Evolutionary conservation across 2,113 vertebrate species (phyloP), one percentile per base, ranked within the genome.

Genomic region (Cyprinus carpio): DNA sequence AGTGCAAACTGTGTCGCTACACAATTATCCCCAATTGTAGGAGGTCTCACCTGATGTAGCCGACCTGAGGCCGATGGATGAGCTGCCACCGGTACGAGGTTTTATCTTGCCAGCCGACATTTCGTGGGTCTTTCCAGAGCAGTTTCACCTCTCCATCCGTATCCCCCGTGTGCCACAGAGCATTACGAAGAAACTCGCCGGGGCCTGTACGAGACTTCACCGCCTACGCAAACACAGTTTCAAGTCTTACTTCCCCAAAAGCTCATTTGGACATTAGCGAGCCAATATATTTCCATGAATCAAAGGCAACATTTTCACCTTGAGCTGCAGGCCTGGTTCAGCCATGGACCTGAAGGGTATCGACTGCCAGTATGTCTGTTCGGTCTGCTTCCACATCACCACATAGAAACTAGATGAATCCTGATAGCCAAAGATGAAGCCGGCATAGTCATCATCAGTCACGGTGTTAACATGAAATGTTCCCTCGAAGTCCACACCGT

Each of bases 311-410:
- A 34, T 71, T n/a, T 37, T 1, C 83, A 98, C 98, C 96, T 98
- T 98, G 83, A 99, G 97, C 92, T 99, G 98, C 79, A 99, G 93
- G 27, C 96, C 96, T 0, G 97, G 96, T 84, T 96, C 95, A 0
- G 98, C 98, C 64, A 91, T 93, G 0, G 97, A 97, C 0, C 95
- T 93, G 94, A 99, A 99, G 0, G 98, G 97, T 0, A 94, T 87
- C 0, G 95, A 94, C 93, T 98, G 97, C 98, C 98, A 99, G 91
- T 99, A 99, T 0, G 94, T 93, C 94, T 99, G 98, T 88, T 98
- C 96, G 0, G 95, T 98, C 91, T 99, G 98, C 76, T 99, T 99
- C 98, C 98, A 99, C 97, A 99, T 99, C 87, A 99, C 97, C 90
- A 97, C 97, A 0, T 99, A 99, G 93, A 99, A 99, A 84, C 96